A percentile compares a stretch with the other conserved stretches of the same genome.
These are phyloP conservation scores for Marasmarcha lunaedactyla DNA, from an alignment of 2,888 invertebrate species.

Conservation along the genomic window DNA sequence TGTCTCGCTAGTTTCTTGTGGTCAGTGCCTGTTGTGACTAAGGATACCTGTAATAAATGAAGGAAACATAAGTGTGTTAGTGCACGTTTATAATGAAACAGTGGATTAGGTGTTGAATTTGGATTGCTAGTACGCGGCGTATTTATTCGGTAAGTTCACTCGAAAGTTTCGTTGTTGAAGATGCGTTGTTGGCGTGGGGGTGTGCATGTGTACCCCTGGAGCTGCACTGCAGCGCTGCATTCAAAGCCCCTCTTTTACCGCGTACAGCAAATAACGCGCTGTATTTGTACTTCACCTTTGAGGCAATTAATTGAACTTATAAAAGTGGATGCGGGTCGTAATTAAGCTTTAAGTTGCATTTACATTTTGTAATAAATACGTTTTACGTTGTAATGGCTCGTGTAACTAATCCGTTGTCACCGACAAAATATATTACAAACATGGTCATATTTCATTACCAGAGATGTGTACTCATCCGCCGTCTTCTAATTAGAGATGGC, in stretches of 20 bases:
- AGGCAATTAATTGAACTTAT: too few relatives aligned
- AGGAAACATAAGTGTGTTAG: slow-evolving; percentile 23
- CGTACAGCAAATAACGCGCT: not conserved
- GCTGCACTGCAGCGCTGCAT: slow-evolving; percentile 15
- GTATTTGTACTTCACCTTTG: too few relatives aligned
- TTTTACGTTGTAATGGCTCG: too few relatives aligned
- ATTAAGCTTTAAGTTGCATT: too few relatives aligned
- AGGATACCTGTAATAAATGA: slow-evolving; percentile 27
- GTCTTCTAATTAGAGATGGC: too few relatives aligned
- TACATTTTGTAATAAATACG: too few relatives aligned
- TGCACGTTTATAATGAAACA: slow-evolving; percentile 23
- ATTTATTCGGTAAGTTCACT: slow-evolving; percentile 39
- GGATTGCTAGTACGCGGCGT: slow-evolving; percentile 37
- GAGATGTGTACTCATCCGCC: too few relatives aligned
- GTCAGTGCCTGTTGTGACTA: slow-evolving; percentile 31
- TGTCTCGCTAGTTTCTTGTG: slow-evolving; percentile 40
- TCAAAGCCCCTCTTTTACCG: not conserved
- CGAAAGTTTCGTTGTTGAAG: slow-evolving; percentile 17
- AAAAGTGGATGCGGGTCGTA: too few relatives aligned
- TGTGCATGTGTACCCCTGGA: slow-evolving; percentile 23
- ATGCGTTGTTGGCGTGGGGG: slow-evolving; percentile 48
- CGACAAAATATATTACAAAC: too few relatives aligned
- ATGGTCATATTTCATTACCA: too few relatives aligned
- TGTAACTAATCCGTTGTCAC: too few relatives aligned
- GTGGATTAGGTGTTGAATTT: slow-evolving; percentile 31